Evolutionary conservation across 2,113 vertebrate genomes (phyloP).

Genomic region (Aegithalos caudatus): DNA sequence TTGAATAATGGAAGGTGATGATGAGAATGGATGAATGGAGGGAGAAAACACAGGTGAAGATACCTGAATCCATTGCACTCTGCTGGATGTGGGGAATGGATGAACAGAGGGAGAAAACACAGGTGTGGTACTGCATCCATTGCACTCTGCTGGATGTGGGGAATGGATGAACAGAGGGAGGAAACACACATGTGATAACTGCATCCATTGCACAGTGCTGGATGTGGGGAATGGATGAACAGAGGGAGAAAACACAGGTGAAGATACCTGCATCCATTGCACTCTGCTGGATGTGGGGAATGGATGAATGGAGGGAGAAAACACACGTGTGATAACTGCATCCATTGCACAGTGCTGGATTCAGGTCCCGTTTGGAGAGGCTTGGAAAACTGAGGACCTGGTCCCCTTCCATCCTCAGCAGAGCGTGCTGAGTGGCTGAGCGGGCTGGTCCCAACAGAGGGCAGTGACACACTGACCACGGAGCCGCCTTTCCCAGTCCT

Average conservation of each 20-base stretch:
- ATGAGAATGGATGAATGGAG: neutral
- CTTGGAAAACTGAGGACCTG: neutral
- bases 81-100: neutral
- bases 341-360: neutral
- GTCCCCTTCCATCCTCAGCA: fast-evolving
- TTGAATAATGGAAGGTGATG: neutral
- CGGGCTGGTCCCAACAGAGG: neutral
- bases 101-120: neutral
- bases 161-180: neutral
- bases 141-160: neutral
- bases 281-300: neutral
- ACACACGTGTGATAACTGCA: neutral
- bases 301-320: neutral
- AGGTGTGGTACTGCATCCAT: fast-evolving
- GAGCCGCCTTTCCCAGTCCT: neutral
- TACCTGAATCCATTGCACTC: neutral
- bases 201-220: neutral
- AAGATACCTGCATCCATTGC: neutral
- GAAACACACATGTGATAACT: neutral
- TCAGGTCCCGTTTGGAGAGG: neutral
- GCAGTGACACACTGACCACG: neutral
- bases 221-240: neutral
- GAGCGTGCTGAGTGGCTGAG: fast-evolving
- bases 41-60: neutral
- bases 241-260: neutral